A percentile compares a stretch with the other conserved stretches of the same genome.
These are phyloP conservation scores for Timema podura DNA, from an alignment of 2,888 invertebrate species.

Conservation along the genomic window DNA sequence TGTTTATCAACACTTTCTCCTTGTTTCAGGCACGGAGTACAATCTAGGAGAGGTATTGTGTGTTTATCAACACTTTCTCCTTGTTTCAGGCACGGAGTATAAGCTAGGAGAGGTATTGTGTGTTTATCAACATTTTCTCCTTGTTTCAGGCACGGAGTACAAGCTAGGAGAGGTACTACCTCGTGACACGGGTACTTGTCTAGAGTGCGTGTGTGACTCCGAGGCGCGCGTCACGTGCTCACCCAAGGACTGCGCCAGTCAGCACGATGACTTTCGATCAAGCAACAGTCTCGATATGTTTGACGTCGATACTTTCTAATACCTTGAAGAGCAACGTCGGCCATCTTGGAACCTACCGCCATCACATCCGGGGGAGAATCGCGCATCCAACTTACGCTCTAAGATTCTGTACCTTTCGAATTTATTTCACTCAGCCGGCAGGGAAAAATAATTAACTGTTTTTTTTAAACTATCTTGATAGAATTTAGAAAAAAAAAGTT, in stretches of 20 bases:
- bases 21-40: no score
- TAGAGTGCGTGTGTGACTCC: slow-evolving; percentile 62
- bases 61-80: slow-evolving; percentile 8
- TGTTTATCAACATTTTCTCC: slow-evolving; percentile 13
- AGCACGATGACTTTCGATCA: slow-evolving; percentile 22
- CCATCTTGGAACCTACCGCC: no score
- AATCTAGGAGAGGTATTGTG: no score
- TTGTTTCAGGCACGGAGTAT: slow-evolving; percentile 2
- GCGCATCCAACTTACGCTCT: no score
- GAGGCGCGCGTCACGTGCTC: slow-evolving; percentile 58
- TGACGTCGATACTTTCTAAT: slow-evolving; percentile 28
- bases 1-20: no score
- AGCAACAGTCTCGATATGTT: slow-evolving; percentile 28
- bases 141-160: slow-evolving; percentile 55
- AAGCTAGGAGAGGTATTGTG: not conserved
- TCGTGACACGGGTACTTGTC: slow-evolving; percentile 65
- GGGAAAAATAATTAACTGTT: no score
- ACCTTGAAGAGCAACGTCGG: no score
- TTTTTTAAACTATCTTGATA: no score
- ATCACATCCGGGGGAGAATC: no score
- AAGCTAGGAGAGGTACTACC: slow-evolving; percentile 61
- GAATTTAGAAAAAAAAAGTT: no score
- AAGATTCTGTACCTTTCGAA: no score
- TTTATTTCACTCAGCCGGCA: no score
- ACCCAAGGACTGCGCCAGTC: slow-evolving; percentile 33